Conservation (phyloP, 1,140 invertebrate genomes). For the Lordiphosa collinella region DNA sequence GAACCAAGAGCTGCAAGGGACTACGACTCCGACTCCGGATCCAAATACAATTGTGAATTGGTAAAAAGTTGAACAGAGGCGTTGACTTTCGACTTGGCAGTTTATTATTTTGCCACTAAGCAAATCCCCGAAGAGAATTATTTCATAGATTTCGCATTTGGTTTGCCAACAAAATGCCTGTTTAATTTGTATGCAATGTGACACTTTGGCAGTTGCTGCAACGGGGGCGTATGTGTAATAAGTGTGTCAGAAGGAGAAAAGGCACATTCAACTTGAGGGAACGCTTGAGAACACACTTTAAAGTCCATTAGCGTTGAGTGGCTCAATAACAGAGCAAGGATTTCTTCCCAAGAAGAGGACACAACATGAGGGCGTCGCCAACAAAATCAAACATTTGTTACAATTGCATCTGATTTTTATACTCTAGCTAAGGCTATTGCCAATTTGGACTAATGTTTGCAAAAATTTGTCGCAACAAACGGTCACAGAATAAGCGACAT, state of each 20-base stretch:
- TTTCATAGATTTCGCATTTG: not conserved
- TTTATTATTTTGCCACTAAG: constrained; percentile 48
- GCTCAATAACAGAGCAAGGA: constrained; percentile 22
- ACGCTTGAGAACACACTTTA: constrained; percentile 70
- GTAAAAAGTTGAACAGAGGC: no score
- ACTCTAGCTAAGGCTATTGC: no score
- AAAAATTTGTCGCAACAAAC: no score
- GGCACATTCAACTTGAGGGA: constrained; percentile 48
- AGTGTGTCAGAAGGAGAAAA: constrained; percentile 37
- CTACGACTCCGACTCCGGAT: no score
- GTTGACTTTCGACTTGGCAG: constrained; percentile 34
- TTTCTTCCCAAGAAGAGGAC: constrained; percentile 13
- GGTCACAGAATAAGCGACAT: no score
- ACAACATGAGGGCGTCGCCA: constrained; percentile 5
- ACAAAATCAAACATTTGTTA: constrained; percentile 30
- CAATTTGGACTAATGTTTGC: no score
- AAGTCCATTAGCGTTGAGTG: constrained; percentile 73
- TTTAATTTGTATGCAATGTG: not conserved
- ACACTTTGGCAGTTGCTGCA: constrained; percentile 35
- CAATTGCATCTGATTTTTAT: not conserved
- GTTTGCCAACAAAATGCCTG: not conserved
- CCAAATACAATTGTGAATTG: constrained; percentile 27
- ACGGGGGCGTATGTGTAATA: constrained; percentile 60
- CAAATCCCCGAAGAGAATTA: constrained; percentile 9
- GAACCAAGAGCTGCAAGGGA: no score